Evolutionary conservation across 2,888 invertebrate species (phyloP).

Genomic region (Drosophila diplacantha): DNA sequence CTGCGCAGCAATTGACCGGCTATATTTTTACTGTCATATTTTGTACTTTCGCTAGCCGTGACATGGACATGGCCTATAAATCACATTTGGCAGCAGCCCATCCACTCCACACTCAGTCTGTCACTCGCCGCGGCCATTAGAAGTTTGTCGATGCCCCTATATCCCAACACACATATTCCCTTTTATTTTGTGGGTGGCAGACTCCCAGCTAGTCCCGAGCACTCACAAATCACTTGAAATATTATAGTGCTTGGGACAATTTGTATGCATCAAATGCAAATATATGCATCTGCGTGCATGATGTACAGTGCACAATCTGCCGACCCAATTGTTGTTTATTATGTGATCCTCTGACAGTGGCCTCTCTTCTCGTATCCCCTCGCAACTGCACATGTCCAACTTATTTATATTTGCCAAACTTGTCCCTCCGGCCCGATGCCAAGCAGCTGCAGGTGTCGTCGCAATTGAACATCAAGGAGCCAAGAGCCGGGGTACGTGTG

Average conservation of each 20-base stretch:
- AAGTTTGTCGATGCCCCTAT: conserved; percentile 28
- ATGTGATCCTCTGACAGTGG: conserved; percentile 29
- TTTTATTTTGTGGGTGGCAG: conserved; percentile 4
- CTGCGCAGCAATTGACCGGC: conserved; percentile 22
- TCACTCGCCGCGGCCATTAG: conserved; percentile 37
- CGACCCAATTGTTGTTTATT: conserved; percentile 56
- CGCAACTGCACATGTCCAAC: conserved; percentile 8
- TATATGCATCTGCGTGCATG: conserved; percentile 11
- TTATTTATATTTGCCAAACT: conserved; percentile 30
- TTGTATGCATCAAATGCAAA: conserved; percentile 60
- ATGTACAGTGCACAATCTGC: conserved; percentile 52
- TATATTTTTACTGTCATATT: conserved; percentile 56
- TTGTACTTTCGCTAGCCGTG: conserved; percentile 40
- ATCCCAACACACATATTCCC: conserved; percentile 1
- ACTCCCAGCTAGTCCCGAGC: conserved; percentile 3
- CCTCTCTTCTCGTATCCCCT: conserved; percentile 1
- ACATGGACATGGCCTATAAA: conserved; percentile 56
- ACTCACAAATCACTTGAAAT: conserved; percentile 45
- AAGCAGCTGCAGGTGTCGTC: conserved; percentile 46
- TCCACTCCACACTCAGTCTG: conserved; percentile 20
- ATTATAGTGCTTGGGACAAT: conserved; percentile 37
- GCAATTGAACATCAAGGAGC: conserved; percentile 19
- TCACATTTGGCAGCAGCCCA: conserved; percentile 69
- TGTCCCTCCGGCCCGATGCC: conserved; percentile 12
- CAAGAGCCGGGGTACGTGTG: conserved; percentile 1